Evolutionary conservation across 2,113 vertebrate species (phyloP), one percentile per base, ranked within the genome.

Genomic region (Dermatemys mawii): DNA sequence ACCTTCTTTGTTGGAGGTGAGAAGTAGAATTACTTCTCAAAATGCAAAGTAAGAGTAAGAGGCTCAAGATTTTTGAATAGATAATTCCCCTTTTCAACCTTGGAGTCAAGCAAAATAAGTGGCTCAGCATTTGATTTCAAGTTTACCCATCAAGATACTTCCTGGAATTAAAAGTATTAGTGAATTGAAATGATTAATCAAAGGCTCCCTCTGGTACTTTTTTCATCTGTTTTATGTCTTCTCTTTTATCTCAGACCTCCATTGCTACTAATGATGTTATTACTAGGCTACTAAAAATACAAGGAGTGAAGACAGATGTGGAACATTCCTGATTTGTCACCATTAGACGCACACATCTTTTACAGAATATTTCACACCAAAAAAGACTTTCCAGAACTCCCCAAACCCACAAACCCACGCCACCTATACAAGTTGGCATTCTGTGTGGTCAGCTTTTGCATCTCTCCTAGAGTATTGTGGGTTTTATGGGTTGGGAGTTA

Each of bases 21-120:
- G 53, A 90, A 80, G 91, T 95, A 92, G 1, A 89, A 94, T 89
- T 94, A 41, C 50, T 79, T 95, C 78, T 95, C 92, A 94, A 96
- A 97, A 96, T 94, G 75, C 78, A 92, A 96, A 91, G 16, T 91
- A 93, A 97, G 93, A 94, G n/a, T n/a, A 93, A 75, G 89, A 93
- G 94, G 91, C 97, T 97, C 91, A 95, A 93, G 87, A 5, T 90
- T 95, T 96, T 80, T 87, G 88, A 95, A 70, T 38, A 49, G 83
- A 83, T 97, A 97, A 97, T 96, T 96, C 96, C 92, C 49, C 96
- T 93, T 98, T 97, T 98, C 95, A 97, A 87, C 92, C 94, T 88
- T 26, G 46, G 92, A 98, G 96, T 97, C 93, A 88, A 88, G 84
- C 63, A 94, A 97, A 97, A 97, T 96, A 93, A 95, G 94, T 94